Evolutionary conservation across 2,888 invertebrate genomes (phyloP), one percentile per base, ranked within the genome.

Genomic region (Tholera decimalis): DNA sequence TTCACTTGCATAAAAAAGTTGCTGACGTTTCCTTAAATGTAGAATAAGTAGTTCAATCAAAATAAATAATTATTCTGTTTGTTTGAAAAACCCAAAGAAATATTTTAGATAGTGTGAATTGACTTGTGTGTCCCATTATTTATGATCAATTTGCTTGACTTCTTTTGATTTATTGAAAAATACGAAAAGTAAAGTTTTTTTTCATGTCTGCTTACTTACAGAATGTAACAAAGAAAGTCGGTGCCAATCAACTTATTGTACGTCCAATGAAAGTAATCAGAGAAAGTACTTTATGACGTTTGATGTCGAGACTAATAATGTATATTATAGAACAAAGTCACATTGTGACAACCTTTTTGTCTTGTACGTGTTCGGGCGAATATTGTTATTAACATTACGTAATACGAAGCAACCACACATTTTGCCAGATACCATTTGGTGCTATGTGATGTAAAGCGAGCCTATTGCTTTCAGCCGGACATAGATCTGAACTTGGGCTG

Each of bases 241-340:
- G 60, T 81, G 72, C 66, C 79, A 81, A 81, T 78, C 71, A 80
- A 59, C 43, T 79, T 80, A 81, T 78, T 74, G 43, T 54, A 50
- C 46, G 43, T 58, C 50, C 74, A 74, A 65, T 56, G 44, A 79
- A 79, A 79, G 64, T 68, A 82, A 82, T 82, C 79, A 79, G 50
- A 56, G 56, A 65, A 70, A 80, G 70, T 79, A 70, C 69, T 79
- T 79, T 46, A 65, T 65, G 59, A 76, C 44, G 43, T 55, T 62
- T 50, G 37, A 73, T 60, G 57, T 77, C 62, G 67, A 59, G 37
- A 55, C 13, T 28, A 41, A 76, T 26, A 58, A n/a, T n/a, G n/a
- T n/a, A n/a, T n/a, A n/a, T 6, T 35, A 13, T 15, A 50, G 22
- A 50, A 24, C 22, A 60, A 30, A 59, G 44, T 49, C 47, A 54